Evolutionary conservation across 2,888 invertebrate species (phyloP).

Genomic region (Azorinus chamasolen): DNA sequence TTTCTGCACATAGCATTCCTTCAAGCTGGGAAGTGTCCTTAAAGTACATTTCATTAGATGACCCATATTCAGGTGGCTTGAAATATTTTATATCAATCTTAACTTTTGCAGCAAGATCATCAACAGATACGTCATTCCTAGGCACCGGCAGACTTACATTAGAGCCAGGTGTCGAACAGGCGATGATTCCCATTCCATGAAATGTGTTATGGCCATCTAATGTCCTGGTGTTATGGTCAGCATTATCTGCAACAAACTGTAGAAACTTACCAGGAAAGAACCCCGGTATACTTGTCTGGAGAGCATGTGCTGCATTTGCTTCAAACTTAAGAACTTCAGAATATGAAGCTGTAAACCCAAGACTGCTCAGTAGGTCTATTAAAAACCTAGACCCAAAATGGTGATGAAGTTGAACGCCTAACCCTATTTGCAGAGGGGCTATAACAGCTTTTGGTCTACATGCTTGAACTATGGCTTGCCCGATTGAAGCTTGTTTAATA

Average conservation of each 20-base stretch:
- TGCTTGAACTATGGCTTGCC: slow-evolving; percentile 68
- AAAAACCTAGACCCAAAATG: slow-evolving; percentile 65
- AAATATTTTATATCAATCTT: too few species aligned
- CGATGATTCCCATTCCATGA: too few species aligned
- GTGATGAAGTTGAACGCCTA: slow-evolving; percentile 70
- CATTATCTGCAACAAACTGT: slow-evolving; percentile 35
- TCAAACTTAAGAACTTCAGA: slow-evolving; percentile 25
- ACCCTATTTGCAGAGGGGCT: slow-evolving; percentile 65
- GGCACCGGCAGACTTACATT: too few species aligned
- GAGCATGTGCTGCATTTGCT: slow-evolving; percentile 11
- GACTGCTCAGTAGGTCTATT: slow-evolving; percentile 63
- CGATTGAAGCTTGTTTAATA: slow-evolving; percentile 56
- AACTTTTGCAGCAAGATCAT: too few species aligned
- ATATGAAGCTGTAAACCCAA: slow-evolving; percentile 65
- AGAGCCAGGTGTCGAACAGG: too few species aligned
- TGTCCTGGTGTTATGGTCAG: slow-evolving; percentile 19
- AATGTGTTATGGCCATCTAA: too few species aligned
- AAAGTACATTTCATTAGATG: neutral
- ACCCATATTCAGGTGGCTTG: too few species aligned
- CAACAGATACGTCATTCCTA: too few species aligned
- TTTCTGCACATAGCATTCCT: too few species aligned
- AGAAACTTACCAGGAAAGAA: slow-evolving; percentile 10
- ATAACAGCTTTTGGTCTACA: slow-evolving; percentile 58
- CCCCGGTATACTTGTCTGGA: slow-evolving; percentile 4
- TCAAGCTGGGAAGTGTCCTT: neutral